Base-by-base conservation (phyloP, 2,888 invertebrate species). In the Scrobipalpa costella region DNA sequence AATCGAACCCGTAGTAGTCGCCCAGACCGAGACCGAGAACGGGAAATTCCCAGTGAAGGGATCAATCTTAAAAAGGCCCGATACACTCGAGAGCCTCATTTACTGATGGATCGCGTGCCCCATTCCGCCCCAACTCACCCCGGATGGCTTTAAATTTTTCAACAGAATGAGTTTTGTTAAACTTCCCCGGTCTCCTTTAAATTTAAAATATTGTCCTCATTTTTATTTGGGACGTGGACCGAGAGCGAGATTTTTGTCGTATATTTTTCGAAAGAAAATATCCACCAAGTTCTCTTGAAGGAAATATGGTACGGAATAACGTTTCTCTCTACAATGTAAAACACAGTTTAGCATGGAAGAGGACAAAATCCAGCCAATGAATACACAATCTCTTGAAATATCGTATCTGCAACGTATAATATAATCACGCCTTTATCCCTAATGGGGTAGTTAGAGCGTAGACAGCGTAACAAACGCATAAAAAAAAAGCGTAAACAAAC, bases 21-120 rank as follows among this genome's bases (percentile, higher is more conserved):
- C 67, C 69, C 2, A 27, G 27, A 66, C 19, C 17, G 57, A 64
- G 63, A 67, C 67, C 69, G 57, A 64, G 63, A 67, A 66, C 69
- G 68, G 73, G 67, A 73, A 72, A 74, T 73, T 77, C 76, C 72
- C 73, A 72, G 74, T 69, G 73, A 76, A 75, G 72, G 79, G 77
- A 80, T 80, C 80, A 75, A 81, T 80, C 79, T 80, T 73, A 69
- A 71, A 73, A 72, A 72, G 72, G 74, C 73, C 70, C 77, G 73
- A 77, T 76, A 77, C 77, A 77, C 75, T 73, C 71, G 66, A 69
- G 71, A 74, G 72, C 71, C 75, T 77, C 77, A 77, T 77, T 75
- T 72, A 69, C 75, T 78, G 79, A 80, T 80, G 76, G 79, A 80
- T 80, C 72, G 72, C 71, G 38, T 44, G 60, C 61, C 58, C 63